Base-by-base conservation (phyloP, 2,797 vertebrate species). In the Steatocranus sp. region DNA sequence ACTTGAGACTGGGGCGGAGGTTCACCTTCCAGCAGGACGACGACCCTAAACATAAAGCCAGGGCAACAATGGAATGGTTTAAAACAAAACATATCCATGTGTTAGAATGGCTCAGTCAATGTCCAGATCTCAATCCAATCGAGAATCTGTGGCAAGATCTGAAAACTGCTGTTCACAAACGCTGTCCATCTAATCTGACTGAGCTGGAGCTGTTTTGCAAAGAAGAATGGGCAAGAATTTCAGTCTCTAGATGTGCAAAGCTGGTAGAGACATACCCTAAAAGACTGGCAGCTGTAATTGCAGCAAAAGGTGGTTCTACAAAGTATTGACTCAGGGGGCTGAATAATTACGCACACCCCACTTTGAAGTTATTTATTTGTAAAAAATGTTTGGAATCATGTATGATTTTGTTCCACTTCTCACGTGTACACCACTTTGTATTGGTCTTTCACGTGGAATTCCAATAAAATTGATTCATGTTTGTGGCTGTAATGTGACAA, bases 111-210 rank as follows among this genome's bases (percentile, higher is more conserved):
- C 10, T 10, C 36, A 6, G 11, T 41, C 38, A 41, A 12, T 1
- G 38, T 41, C 41, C 41, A 43, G 14, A 17, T 17, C 0, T 17
- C 17, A 48, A 48, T 46, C 15, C 43, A 48, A 18, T 48, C 43
- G 4, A 8, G 15, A 48, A 18, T 18, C 0, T 48, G 17, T 18
- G 46, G 46, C 4, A 49, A 48, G 17, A 49, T 49, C 18, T 49
- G 8, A n/a, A 5, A 49, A 49, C 0, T 6, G 48, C 48, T 20
- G 1, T 20, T 50, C 0, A 20, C n/a, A 4, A 50, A 50, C 1
- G 1, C 10, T 20, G 49, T 20, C 48, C 48, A 50, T 20, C 48
- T 50, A 50, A 50, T 50, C 49, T 50, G 10, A 20, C 10, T 50
- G 49, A 20, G 10, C 49, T 50, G 49, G n/a, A 50, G 49, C 49